A percentile compares a stretch with the other conserved stretches of the same genome.
phyloP scores from a whole-genome alignment of 2,113 vertebrate species.

The Anthoscopus minutus region DNA sequence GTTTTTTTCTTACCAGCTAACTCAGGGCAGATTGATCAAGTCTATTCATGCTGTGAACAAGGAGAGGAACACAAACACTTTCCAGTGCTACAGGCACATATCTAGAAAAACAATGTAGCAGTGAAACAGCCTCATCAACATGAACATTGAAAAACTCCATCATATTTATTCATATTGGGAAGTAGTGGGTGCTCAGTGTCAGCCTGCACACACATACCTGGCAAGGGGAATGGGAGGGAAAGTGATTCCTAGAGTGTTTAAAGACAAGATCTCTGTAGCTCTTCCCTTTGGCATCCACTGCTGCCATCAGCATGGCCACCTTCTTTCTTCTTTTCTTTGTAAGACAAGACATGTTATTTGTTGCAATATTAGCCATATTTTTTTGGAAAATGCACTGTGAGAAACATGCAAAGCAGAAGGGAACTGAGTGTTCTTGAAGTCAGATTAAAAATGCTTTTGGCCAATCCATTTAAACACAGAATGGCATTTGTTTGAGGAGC shows the following conservation, averaged over 20 bases:
- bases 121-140: neutral
- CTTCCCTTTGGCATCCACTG: neutral
- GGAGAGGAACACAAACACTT: neutral
- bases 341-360: neutral
- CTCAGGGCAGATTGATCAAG: neutral
- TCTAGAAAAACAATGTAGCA: neutral
- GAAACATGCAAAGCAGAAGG: neutral
- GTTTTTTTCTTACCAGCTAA: neutral
- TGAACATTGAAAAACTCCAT: neutral
- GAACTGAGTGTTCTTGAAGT: neutral
- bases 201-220: neutral
- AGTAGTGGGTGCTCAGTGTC: neutral
- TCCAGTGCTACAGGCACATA: neutral
- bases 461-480: neutral
- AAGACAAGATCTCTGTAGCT: accelerated
- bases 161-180: neutral
- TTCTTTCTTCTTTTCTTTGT: neutral
- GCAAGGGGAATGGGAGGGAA: neutral
- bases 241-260: neutral
- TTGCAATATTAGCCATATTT: accelerated
- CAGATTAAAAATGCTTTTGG: neutral
- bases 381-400: neutral
- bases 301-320: neutral
- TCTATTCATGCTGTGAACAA: neutral
- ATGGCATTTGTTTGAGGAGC: neutral